Evolutionary conservation across 2,797 vertebrate genomes (phyloP), one percentile per base, ranked within the genome.

Genomic region (Holocentrus rufus): DNA sequence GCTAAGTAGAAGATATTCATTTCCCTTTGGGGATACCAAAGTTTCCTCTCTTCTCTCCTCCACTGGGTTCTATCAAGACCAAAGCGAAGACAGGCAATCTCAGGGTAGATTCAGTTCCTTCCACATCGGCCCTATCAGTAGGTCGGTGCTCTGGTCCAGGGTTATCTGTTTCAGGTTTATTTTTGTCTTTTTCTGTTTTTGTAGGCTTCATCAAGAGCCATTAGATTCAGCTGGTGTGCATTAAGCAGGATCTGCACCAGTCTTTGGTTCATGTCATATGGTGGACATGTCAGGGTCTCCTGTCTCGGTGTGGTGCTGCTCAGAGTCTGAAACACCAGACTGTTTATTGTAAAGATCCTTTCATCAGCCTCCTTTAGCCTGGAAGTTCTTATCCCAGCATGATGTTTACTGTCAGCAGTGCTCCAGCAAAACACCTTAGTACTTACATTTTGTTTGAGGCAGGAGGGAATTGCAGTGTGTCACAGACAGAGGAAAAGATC

Each of bases 371-470:
- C 50, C 75, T n/a, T 44, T 25, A 74, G 22, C 52, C 85, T 83
- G 77, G 74, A 81, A 87, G 75, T 63, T 80, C 47, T 87, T 87
- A 84, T 81, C 80, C 11, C 76, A 81, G 79, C 72, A 46, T 57
- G 72, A 85, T 27, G 46, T 86, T 79, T 79, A 71, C 72, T 64
- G 65, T 77, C 18, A 13, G n/a, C 25, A 56, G 54, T n/a, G 15
- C 27, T 60, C 34, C 4, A 74, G 25, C 50, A 77, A 66, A 77
- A 74, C 50, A 53, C 56, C 42, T 63, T 11, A 42, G 14, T 20
- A 59, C 44, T 49, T 4, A 39, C 31, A 39, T n/a, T 39, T 11
- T 39, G 36, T 10, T 9, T 1, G 36, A 27, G 13, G n/a, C 20
- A 58, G 14, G 13, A 52, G 55, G 44, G 20, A 42, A 58, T 58